Conservation (phyloP, 2,797 vertebrate species). For the Melopsittacus undulatus region DNA sequence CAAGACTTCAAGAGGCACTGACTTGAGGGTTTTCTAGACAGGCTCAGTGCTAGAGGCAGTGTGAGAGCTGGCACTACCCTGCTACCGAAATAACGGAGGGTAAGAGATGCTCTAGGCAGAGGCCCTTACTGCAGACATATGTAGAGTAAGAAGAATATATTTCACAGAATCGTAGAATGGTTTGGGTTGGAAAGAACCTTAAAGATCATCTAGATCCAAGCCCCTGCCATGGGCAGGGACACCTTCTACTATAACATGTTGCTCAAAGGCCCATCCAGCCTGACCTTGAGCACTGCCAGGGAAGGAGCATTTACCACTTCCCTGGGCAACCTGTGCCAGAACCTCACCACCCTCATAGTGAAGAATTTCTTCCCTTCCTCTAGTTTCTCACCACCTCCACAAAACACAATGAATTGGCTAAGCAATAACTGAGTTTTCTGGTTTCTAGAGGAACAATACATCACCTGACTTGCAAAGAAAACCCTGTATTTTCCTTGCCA, state of each 20-base stretch:
- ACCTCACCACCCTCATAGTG: background rate
- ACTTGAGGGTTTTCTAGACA: background rate
- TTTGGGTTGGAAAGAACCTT: background rate
- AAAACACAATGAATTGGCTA: background rate
- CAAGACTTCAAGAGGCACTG: background rate
- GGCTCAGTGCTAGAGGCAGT: background rate
- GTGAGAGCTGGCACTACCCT: background rate
- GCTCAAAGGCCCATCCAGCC: background rate
- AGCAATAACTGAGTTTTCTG: background rate
- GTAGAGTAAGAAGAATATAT: background rate
- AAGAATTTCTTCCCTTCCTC: background rate
- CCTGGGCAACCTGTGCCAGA: background rate
- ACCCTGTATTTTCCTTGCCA: background rate
- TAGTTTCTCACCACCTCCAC: background rate
- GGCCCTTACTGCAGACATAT: rapidly evolving
- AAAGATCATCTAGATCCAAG: background rate
- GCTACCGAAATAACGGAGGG: background rate
- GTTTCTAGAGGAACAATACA: background rate
- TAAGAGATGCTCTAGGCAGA: background rate
- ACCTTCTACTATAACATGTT: background rate
- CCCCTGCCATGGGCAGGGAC: background rate
- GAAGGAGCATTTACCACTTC: background rate
- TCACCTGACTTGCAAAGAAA: background rate
- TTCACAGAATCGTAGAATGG: background rate
- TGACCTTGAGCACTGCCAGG: background rate